A percentile compares a stretch with the other conserved stretches of the same genome.
Conservation (phyloP, 2,888 invertebrate genomes). For the Chaetogeoica ovagalla region DNA sequence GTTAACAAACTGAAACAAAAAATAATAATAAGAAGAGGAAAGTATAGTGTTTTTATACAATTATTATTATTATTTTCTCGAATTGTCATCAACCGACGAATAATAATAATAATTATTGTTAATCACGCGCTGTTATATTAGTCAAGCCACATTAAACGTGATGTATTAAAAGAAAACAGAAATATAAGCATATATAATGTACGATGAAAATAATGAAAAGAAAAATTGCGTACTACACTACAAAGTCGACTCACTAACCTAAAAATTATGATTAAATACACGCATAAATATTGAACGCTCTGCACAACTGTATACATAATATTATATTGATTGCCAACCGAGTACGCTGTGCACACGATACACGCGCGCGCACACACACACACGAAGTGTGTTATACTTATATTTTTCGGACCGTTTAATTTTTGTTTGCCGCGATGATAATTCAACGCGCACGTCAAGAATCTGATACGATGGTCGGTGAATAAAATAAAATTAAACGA, state of each 20-base stretch:
- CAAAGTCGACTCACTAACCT: neutral
- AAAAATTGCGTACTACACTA: neutral
- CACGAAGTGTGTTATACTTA: neutral
- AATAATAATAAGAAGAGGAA: neutral
- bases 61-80: slow-evolving; percentile 3
- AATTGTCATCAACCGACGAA: neutral
- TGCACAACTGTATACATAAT: neutral
- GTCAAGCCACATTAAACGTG: slow-evolving; percentile 20
- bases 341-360: too few species aligned
- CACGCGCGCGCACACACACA: too few species aligned
- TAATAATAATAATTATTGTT: slow-evolving; percentile 20
- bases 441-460: slow-evolving; percentile 14
- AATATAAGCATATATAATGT: neutral
- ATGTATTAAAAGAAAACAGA: neutral
- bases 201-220: neutral
- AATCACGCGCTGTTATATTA: slow-evolving; percentile 19
- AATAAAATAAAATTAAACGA: neutral
- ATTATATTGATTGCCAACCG: slow-evolving; percentile 13
- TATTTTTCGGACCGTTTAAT: slow-evolving; percentile 27
- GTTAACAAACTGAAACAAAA: slow-evolving; percentile 4
- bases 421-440: slow-evolving; percentile 11
- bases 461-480: neutral
- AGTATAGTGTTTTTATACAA: slow-evolving; percentile 10
- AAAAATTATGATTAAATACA: neutral
- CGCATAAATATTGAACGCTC: neutral